Conservation (phyloP, 2,888 invertebrate genomes). For the Furcula furcula region DNA sequence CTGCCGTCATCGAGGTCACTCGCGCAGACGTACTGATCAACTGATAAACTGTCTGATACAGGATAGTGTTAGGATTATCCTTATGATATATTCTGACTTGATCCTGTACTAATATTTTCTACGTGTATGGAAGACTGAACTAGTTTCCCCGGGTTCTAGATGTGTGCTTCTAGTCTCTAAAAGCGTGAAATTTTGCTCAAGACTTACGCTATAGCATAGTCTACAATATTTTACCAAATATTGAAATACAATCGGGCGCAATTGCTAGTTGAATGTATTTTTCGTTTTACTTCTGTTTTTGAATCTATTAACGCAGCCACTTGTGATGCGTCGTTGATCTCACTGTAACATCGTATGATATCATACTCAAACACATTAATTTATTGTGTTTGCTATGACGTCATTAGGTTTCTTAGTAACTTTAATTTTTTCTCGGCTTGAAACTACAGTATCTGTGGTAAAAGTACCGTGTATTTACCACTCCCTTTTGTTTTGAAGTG, state of each 20-base stretch:
- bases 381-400: slow-evolving; percentile 44
- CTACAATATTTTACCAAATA: no score
- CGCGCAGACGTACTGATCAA: slow-evolving; percentile 52
- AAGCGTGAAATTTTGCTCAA: no score
- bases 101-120: slow-evolving; percentile 7
- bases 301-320: no score
- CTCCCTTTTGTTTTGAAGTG: slow-evolving; percentile 35
- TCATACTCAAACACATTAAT: slow-evolving; percentile 38
- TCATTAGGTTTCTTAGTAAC: slow-evolving; percentile 35
- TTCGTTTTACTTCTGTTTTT: no score
- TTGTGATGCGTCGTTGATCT: no score
- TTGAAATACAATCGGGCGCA: no score
- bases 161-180: no score
- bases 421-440: slow-evolving; percentile 6
- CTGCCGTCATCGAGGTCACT: slow-evolving; percentile 55
- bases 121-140: no score
- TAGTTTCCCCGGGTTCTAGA: no score
- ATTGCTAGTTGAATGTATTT: no score
- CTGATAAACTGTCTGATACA: slow-evolving; percentile 42
- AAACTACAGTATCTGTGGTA: slow-evolving; percentile 1
- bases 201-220: no score
- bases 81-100: slow-evolving; percentile 12
- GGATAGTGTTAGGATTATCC: slow-evolving; percentile 35
- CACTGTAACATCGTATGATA: slow-evolving; percentile 41
- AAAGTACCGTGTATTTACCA: slow-evolving; percentile 16